Percentiles rank a stretch among this genome's conserved stretches.
Conservation (phyloP, 2,113 vertebrate species). For the Tragelaphus buxtoni region DNA sequence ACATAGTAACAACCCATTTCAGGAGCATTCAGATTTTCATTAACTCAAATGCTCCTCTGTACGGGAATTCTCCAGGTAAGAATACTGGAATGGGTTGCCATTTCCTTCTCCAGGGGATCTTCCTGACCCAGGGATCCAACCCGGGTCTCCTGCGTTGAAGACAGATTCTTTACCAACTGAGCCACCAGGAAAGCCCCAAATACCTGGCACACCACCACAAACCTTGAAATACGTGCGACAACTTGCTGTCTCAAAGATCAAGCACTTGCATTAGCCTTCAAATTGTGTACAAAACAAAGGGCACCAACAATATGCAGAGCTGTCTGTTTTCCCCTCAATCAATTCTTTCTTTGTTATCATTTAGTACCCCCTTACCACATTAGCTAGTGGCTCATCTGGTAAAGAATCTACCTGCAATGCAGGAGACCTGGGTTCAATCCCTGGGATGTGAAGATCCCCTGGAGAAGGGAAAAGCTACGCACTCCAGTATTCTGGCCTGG, state of each 20-base stretch:
- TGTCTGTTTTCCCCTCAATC: background rate
- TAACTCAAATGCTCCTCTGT: background rate
- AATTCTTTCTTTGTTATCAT: background rate
- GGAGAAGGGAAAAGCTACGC: background rate
- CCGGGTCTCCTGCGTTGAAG: background rate
- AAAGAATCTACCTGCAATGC: background rate
- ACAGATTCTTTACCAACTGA: background rate
- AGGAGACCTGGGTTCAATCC: background rate
- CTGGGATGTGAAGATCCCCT: background rate
- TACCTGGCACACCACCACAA: background rate
- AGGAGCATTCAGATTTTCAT: background rate
- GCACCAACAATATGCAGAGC: background rate
- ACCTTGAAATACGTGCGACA: background rate
- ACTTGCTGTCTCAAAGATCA: background rate
- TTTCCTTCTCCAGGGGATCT: background rate
- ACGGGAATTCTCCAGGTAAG: background rate
- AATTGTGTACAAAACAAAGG: background rate
- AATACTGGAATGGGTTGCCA: background rate
- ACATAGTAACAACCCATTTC: background rate
- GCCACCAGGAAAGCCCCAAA: background rate
- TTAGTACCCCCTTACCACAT: background rate
- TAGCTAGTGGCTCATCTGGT: background rate
- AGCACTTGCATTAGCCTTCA: background rate
- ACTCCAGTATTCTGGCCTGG: background rate
- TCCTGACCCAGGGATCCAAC: background rate